Evolutionary conservation across 2,113 vertebrate species (phyloP), one percentile per base, ranked within the genome.

Genomic region (Paedocypris sp.): DNA sequence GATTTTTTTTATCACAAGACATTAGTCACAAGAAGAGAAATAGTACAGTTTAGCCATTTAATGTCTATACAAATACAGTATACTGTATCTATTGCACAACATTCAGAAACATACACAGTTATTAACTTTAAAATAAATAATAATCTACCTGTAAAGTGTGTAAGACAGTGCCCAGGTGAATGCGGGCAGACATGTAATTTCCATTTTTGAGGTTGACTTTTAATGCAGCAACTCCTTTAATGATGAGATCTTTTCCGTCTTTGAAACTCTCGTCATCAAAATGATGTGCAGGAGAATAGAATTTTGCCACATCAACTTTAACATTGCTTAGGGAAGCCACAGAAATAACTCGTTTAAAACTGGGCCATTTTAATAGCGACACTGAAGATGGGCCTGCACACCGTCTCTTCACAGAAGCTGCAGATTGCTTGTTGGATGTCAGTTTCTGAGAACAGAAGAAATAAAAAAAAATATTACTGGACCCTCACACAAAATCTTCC

Each of bases 131-230:
- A n/a, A n/a, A n/a, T n/a, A n/a, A n/a, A 42, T 6, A 15, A 7
- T 13, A 54, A 42, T 22, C 18, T 29, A 81, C 83, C 78, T 85
- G 81, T 38, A 82, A 60, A n/a, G 80, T 74, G 61, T 85, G 81
- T 1, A 72, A 29, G 10, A 78, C 62, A 18, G 49, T 19, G 31
- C 80, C 83, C 39, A 83, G 61, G n/a, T 31, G 62, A 9, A 77
- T 3, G 23, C 71, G 67, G 0, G 80, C 80, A 7, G 72, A 19
- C 13, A 72, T 43, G 18, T 62, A 79, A 20, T 73, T 77, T 2
- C 33, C 53, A 4, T 47, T 25, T 39, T 52, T 60, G 29, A 71
- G 62, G 61, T 33, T 76, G n/a, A 60, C 66, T 61, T 79, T 80
- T 15, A 81, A 53, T 0, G 13, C 54, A 2, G 1, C 5, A 3